Percentiles rank a stretch among this genome's conserved stretches.
These are phyloP conservation scores for Phalacrocorax carbo DNA, from an alignment of 2,113 vertebrate genomes.

Conservation along the genomic window DNA sequence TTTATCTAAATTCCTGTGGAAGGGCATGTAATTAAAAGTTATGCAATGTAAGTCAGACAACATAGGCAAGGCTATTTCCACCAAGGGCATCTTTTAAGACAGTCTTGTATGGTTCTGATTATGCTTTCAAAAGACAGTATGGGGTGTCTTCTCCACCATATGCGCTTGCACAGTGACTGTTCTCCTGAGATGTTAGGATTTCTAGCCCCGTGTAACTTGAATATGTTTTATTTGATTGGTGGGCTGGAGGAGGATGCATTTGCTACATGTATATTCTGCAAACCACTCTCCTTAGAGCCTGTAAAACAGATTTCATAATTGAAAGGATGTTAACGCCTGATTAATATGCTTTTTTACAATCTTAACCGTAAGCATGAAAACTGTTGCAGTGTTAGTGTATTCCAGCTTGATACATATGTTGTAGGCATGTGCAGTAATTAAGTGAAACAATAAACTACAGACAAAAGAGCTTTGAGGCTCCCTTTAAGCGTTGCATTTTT, in stretches of 20 bases:
- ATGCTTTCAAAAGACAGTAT: background rate
- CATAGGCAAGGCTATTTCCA: background rate
- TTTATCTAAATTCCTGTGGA: background rate
- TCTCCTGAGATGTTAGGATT: background rate
- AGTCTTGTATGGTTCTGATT: background rate
- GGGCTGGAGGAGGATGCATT: background rate
- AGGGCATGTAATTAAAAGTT: background rate
- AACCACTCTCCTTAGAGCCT: background rate
- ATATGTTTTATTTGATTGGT: background rate
- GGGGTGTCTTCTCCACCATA: background rate
- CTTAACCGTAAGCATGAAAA: background rate
- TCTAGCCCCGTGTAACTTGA: background rate
- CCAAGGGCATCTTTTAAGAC: background rate
- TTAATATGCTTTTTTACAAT: background rate
- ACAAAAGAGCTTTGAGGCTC: background rate
- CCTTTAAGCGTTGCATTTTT: background rate
- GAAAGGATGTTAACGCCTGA: background rate
- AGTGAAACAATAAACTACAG: background rate
- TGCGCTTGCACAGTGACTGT: background rate
- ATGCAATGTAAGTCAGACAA: background rate
- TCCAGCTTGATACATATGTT: background rate
- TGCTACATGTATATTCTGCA: background rate
- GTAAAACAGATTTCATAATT: background rate
- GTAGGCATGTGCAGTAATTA: background rate
- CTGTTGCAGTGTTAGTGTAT: background rate